These are phyloP conservation scores for Cotesia chilonis DNA, from an alignment of 1,140 invertebrate genomes.

Conservation along the genomic window DNA sequence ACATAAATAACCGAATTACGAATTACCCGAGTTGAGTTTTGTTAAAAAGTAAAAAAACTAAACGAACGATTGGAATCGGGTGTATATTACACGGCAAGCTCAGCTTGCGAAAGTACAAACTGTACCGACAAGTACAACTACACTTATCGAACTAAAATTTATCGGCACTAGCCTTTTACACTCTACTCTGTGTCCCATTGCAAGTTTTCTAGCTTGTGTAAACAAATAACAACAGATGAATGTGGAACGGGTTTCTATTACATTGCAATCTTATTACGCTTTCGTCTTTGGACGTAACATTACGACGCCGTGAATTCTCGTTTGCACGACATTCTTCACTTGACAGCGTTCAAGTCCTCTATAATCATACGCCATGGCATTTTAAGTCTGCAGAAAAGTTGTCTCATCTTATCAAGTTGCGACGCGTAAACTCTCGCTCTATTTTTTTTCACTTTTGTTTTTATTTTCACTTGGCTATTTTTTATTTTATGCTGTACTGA, in stretches of 20 bases:
- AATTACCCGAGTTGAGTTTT: conserved; percentile 11
- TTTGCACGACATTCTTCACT: background rate
- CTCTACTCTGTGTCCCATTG: background rate
- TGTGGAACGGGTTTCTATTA: conserved; percentile 8
- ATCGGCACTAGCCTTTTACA: conserved; percentile 12
- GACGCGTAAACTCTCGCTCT: background rate
- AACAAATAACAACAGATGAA: conserved; percentile 23
- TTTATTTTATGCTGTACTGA: background rate
- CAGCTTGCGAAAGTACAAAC: conserved; percentile 3
- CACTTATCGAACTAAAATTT: conserved; percentile 33
- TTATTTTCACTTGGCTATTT: background rate
- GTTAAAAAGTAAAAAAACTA: conserved; percentile 54
- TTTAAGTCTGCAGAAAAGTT: background rate
- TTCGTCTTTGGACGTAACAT: background rate
- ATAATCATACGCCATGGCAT: background rate
- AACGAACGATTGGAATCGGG: conserved; percentile 6
- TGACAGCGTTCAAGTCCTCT: background rate
- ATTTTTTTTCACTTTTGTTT: conserved; percentile 3
- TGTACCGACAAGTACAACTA: background rate
- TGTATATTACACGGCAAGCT: background rate
- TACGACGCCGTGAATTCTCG: background rate
- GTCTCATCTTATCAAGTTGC: background rate
- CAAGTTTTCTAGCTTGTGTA: conserved; percentile 27
- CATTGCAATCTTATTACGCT: conserved; percentile 10
- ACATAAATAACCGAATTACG: conserved; percentile 61